Base-by-base conservation (phyloP, 2,113 vertebrate species). In the Elephas maximus region DNA sequence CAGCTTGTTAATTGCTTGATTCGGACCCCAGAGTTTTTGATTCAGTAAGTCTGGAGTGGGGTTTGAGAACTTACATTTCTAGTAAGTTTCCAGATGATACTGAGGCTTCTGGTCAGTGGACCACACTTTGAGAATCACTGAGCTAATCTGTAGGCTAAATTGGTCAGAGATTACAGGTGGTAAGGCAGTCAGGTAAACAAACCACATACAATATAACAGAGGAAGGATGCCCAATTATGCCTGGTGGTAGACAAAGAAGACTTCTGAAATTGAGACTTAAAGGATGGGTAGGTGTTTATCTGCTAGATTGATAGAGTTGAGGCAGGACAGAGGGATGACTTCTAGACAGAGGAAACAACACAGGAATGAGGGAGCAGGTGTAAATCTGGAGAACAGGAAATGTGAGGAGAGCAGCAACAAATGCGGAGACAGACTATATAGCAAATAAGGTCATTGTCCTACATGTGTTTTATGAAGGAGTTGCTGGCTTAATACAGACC, bases 71-170 rank as follows among this genome's bases (percentile, higher is more conserved):
- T 17, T 87, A 33, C 15, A 57, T 15, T 57, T 57, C 53, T 57
- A 57, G 15, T 17, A 57, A 57, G 53, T 90, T 86, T 97, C 33
- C 88, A 95, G 28, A 73, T 80, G 88, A 74, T 15, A 67, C 76
- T 73, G 30, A 71, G 63, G 62, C 57, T 82, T 6, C 21, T 88
- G 24, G 1, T 65, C 12, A 63, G 18, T 41, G 65, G 37, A 57
- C 15, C 18, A 57, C 30, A 91, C 10, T 57, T 60, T 44, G 26
- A 82, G 33, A 69, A 74, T 53, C 53, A 60, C 24, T 33, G 28
- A 86, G 15, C 15, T 30, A 28, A 91, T 71, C 18, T 60, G 12
- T 8, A 26, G 33, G 45, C 67, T 76, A 51, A 83, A n/a, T 41
- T 77, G 62, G 41, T 90, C 65, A 74, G 76, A 80, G 37, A 69